These are phyloP conservation scores for Carettochelys insculpta DNA, from an alignment of 2,113 vertebrate genomes.

Conservation along the genomic window DNA sequence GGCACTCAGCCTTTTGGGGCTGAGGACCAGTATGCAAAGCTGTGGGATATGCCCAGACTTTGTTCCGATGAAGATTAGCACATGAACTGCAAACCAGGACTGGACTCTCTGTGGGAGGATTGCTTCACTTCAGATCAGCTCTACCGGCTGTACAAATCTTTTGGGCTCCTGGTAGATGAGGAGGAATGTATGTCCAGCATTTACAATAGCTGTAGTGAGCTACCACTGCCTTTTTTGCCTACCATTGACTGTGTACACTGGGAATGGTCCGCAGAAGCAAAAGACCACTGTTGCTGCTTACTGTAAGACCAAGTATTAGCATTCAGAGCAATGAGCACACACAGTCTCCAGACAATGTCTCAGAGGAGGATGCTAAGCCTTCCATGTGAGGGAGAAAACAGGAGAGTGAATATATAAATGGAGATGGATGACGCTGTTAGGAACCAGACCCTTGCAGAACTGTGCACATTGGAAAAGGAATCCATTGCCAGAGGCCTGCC, in stretches of 20 bases:
- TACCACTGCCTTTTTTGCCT: no score
- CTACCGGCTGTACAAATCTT: neutral
- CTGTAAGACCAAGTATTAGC: neutral
- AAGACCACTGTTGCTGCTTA: neutral
- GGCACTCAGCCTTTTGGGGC: no score
- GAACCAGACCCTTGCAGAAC: neutral
- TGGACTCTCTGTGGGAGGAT: neutral
- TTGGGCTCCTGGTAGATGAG: neutral
- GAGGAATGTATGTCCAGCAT: neutral
- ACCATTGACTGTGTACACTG: neutral
- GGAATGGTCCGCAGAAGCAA: neutral
- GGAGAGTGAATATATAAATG: fast-evolving
- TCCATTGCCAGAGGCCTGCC: neutral
- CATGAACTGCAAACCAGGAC: neutral
- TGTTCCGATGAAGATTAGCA: neutral
- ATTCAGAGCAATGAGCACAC: neutral
- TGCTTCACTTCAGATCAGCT: neutral
- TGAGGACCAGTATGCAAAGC: no score
- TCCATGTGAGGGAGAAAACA: neutral
- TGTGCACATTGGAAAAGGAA: neutral
- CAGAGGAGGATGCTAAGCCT: neutral
- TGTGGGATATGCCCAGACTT: neutral
- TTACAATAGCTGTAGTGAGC: neutral
- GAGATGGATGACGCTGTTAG: neutral
- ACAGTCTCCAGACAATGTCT: neutral